A percentile compares a stretch with the other conserved stretches of the same genome.
phyloP scores from a whole-genome alignment of 2,888 invertebrate species.

The Tetragonula carbonaria region DNA sequence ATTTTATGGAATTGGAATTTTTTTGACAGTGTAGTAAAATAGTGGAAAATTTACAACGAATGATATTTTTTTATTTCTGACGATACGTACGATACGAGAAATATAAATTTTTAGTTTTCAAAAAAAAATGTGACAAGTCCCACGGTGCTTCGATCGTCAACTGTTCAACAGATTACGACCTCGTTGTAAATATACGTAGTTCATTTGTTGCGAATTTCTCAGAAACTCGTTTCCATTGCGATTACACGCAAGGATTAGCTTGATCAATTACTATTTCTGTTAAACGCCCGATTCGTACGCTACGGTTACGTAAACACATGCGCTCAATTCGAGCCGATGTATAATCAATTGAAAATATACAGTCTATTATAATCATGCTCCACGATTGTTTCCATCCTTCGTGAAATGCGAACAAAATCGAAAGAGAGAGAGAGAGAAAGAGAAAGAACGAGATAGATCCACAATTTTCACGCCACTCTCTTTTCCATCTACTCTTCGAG shows the following conservation, averaged over 20 bases:
- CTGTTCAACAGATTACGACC: background rate
- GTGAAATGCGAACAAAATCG: background rate
- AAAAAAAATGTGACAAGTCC: background rate
- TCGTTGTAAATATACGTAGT: background rate
- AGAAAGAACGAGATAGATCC: too few species aligned
- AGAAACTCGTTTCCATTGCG: background rate
- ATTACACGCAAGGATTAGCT: background rate
- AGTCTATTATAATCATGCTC: background rate
- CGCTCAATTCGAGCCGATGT: background rate
- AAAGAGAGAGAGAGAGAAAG: background rate
- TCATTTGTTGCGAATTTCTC: slow-evolving; percentile 3
- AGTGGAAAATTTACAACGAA: background rate
- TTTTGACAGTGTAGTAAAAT: background rate
- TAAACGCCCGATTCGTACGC: background rate
- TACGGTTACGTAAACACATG: too few species aligned
- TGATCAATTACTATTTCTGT: background rate
- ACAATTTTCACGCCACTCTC: background rate
- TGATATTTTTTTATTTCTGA: background rate
- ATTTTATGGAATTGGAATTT: too few species aligned
- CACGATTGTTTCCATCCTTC: background rate
- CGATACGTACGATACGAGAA: background rate
- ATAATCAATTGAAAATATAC: background rate
- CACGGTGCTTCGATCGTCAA: background rate
- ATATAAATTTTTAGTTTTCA: background rate
- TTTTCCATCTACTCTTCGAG: background rate